Conservation (phyloP, 2,113 vertebrate species). For the Sceloporus tristichus region DNA sequence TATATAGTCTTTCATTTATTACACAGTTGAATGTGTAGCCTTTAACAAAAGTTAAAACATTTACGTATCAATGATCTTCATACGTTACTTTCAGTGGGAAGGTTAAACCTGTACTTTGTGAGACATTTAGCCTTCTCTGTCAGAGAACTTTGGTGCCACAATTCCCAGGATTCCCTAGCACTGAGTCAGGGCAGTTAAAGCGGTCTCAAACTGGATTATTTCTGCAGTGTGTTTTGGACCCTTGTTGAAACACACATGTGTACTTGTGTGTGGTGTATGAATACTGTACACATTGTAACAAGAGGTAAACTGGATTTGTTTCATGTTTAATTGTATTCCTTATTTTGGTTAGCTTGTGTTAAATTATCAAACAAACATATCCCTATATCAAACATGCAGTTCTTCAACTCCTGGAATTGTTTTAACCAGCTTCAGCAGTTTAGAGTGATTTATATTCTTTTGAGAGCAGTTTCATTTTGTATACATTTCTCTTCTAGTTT, state of each 20-base stretch:
- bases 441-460: constrained; percentile 65
- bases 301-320: constrained; percentile 11
- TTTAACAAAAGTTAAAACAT: neutral
- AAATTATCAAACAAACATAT: neutral
- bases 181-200: too few relatives aligned
- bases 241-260: neutral
- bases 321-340: constrained; percentile 13
- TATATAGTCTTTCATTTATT: neutral
- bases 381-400: constrained; percentile 45
- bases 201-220: too few relatives aligned
- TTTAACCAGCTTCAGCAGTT: constrained; percentile 66
- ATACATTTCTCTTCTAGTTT: constrained; percentile 55
- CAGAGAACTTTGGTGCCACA: too few relatives aligned
- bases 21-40: neutral
- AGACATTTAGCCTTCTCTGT: too few relatives aligned
- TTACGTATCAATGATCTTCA: neutral
- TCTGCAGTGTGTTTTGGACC: too few relatives aligned
- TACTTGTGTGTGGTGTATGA: neutral
- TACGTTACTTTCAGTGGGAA: neutral
- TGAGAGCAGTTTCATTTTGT: constrained; percentile 45
- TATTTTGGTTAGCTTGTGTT: constrained; percentile 32
- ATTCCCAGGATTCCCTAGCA: too few relatives aligned
- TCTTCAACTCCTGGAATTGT: constrained; percentile 48
- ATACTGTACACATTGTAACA: too few relatives aligned
- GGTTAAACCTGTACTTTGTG: neutral